Base-by-base conservation (phyloP, 2,797 vertebrate genomes). In the Ciconia nigra region DNA sequence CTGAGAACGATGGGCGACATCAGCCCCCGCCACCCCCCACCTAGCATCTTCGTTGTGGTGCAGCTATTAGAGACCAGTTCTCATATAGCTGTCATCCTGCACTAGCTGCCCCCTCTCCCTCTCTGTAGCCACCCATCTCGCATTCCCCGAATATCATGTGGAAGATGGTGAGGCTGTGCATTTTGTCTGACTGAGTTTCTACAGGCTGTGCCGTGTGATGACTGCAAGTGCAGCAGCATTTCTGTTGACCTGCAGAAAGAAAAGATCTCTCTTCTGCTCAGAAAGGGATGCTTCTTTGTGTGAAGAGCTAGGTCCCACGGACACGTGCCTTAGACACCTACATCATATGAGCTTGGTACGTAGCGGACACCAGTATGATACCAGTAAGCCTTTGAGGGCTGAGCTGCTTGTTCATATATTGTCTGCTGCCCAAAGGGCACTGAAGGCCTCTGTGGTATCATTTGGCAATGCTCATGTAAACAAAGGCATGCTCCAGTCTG, bases 1-100 rank as follows among this genome's bases (percentile, higher is more conserved):
- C 0, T 0, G 44, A 61, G 41, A 80, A 57, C 2, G 6, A n/a
- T 1, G 69, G 42, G 54, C 1, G 24, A 79, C 41, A 59, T 13
- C 70, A 89, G 58, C 81, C 26, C 16, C n/a, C 2, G 0, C 17
- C 10, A 19, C 6, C 11, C 10, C 5, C 15, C 14, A 5, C 31
- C 31, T 44, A 47, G 33, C 31, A 29, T 15, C 42, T 90, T 39
- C 2, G 2, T 22, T 61, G 24, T 4, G 6, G 24, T 29, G 57
- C 51, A 72, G 62, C 54, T 57, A 29, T n/a, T 18, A 39, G 10
- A 63, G 59, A 63, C 25, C 44, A 15, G n/a, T 29, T 58, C 59
- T 47, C 7, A 1, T 4, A 17, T 2, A 65, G n/a, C 63, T 80
- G 24, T 16, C 61, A 57, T 4, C n/a, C 41, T 19, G 33, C 3